A percentile compares a stretch with the other conserved stretches of the same genome.
These are phyloP conservation scores for Drosophila eohydei DNA, from an alignment of 2,888 invertebrate genomes.

Conservation along the genomic window DNA sequence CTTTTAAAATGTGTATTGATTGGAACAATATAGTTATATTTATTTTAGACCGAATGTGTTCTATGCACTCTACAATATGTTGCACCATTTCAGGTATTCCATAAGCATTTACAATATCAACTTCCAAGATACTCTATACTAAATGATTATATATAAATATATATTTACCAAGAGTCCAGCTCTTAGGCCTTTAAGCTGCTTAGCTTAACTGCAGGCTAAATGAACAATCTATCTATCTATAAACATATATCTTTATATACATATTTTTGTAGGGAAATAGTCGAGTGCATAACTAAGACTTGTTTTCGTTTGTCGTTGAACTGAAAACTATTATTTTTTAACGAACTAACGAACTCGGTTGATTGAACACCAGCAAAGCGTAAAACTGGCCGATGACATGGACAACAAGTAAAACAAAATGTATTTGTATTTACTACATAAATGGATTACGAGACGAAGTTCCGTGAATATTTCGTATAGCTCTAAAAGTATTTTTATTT, in stretches of 20 bases:
- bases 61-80: conserved; percentile 12
- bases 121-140: neutral
- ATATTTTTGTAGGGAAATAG: conserved; percentile 8
- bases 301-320: conserved; percentile 20
- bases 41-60: conserved; percentile 6
- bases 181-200: no score
- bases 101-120: neutral
- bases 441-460: conserved; percentile 56
- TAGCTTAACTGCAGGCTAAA: no score
- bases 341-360: conserved; percentile 68
- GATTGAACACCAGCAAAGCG: conserved; percentile 67
- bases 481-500: conserved; percentile 48
- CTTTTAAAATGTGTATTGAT: conserved; percentile 23
- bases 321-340: conserved; percentile 69
- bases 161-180: neutral
- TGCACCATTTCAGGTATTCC: neutral
- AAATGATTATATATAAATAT: neutral
- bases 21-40: conserved; percentile 13
- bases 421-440: conserved; percentile 49
- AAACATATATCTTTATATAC: no score
- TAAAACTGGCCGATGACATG: conserved; percentile 31
- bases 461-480: conserved; percentile 18
- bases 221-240: no score
- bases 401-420: conserved; percentile 50
- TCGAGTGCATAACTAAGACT: neutral